Evolutionary conservation across 1,140 invertebrate species (phyloP).

Genomic region (Cryptotermes secundus): DNA sequence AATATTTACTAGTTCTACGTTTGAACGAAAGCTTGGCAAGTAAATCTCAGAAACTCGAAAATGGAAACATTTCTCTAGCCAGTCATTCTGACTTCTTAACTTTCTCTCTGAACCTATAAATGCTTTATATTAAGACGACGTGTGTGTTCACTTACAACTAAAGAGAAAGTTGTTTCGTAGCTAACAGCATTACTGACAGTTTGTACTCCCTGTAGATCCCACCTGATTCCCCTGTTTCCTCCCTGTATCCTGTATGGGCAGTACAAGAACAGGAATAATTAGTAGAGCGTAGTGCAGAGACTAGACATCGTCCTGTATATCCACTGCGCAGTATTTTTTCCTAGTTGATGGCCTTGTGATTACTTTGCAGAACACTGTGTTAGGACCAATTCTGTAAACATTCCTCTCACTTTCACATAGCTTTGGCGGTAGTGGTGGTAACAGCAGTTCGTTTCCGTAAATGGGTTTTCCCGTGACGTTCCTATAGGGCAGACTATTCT

Average conservation of each 20-base stretch:
- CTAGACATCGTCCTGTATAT: background rate
- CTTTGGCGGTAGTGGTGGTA: background rate
- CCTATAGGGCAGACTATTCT: background rate
- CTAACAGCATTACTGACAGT: background rate
- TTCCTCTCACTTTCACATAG: background rate
- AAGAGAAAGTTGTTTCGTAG: background rate
- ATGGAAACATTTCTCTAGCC: background rate
- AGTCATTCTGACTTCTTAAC: background rate
- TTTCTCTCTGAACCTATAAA: background rate
- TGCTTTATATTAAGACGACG: background rate
- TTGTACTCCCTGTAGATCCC: background rate
- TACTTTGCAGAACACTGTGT: background rate
- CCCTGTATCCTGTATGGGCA: background rate
- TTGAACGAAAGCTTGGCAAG: background rate
- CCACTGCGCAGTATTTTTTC: background rate
- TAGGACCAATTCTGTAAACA: background rate
- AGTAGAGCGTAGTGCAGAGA: background rate
- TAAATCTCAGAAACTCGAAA: background rate
- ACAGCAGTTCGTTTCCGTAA: background rate
- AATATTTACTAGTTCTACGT: background rate
- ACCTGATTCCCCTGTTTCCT: background rate
- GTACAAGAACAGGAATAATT: background rate
- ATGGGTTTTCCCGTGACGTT: background rate
- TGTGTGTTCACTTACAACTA: background rate
- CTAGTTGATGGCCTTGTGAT: slow-evolving; percentile 14